Conservation (phyloP, 2,113 vertebrate genomes). For the Plecturocebus donacophilus region DNA sequence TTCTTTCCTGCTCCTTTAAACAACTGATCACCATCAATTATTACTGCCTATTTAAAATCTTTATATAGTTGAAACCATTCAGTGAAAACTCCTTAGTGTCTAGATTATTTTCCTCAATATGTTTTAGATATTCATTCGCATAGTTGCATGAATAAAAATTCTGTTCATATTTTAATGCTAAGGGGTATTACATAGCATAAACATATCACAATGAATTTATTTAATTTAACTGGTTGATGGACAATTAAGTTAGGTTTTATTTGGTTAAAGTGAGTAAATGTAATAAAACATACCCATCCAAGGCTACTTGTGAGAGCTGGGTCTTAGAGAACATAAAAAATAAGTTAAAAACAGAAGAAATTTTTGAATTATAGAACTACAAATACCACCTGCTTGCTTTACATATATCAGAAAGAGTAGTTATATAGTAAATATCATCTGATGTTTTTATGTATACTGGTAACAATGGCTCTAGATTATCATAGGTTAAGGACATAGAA, state of each 20-base stretch:
- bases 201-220: too few relatives aligned
- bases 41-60: neutral
- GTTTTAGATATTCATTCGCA: neutral
- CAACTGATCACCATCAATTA: neutral
- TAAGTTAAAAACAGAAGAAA: neutral
- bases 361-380: neutral
- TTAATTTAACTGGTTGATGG: neutral
- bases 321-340: neutral
- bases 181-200: neutral
- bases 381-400: neutral
- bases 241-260: neutral
- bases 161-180: neutral
- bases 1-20: neutral
- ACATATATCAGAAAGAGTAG: neutral
- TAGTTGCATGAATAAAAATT: neutral
- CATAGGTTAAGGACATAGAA: neutral
- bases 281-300: neutral
- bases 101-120: neutral
- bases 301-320: neutral
- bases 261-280: neutral
- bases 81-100: neutral
- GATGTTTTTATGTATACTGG: neutral
- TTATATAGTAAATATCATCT: neutral
- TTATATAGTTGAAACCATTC: neutral
- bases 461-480: neutral